Conservation (phyloP, 2,797 vertebrate genomes). For the Erethizon dorsatum region DNA sequence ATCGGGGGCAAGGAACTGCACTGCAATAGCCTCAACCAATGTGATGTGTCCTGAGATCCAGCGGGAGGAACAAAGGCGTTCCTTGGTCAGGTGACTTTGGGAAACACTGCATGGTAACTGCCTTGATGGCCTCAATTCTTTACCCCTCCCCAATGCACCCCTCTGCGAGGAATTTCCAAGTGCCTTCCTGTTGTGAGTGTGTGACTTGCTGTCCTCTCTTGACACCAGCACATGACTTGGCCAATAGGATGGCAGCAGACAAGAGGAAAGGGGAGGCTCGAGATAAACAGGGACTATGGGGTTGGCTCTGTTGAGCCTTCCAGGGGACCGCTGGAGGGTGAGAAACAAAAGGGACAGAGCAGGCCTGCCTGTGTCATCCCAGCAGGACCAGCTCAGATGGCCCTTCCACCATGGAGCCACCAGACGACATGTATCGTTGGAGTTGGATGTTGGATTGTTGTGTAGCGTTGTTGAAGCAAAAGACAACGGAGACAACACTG, state of each 20-base stretch:
- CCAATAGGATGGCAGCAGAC: not conserved
- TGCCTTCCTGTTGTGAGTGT: not conserved
- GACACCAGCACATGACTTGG: not conserved
- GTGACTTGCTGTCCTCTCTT: not conserved
- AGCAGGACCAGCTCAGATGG: not conserved
- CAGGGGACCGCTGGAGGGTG: not conserved
- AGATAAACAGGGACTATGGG: not conserved
- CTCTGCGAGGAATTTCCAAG: not conserved
- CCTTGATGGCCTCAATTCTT: not conserved
- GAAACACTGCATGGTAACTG: not conserved
- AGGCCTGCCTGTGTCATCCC: not conserved
- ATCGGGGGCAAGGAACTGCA: not conserved
- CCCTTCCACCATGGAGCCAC: not conserved
- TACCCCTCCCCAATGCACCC: not conserved
- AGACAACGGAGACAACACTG: not conserved
- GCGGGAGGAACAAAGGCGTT: not conserved
- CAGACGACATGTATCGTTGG: not conserved
- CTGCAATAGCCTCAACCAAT: not conserved
- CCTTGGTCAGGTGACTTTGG: conserved; percentile 32
- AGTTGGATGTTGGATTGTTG: not conserved
- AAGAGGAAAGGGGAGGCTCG: not conserved
- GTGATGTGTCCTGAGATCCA: not conserved
- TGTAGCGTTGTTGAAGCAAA: conserved; percentile 36
- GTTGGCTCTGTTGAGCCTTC: not conserved
- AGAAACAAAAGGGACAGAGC: not conserved